These are phyloP conservation scores for Polyommatus icarus DNA, from an alignment of 2,888 invertebrate genomes.

Conservation along the genomic window DNA sequence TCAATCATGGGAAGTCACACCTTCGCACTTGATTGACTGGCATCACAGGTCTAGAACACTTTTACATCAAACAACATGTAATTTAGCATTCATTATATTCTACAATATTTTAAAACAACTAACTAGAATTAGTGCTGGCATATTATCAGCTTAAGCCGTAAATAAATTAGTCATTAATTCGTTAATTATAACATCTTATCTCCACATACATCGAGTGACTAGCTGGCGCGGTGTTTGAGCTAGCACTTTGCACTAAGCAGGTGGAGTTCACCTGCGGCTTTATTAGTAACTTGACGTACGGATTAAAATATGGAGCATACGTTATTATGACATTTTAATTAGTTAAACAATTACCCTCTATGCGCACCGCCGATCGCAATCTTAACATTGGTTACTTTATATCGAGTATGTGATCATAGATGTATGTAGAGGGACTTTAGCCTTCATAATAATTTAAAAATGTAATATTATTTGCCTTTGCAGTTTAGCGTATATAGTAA, in stretches of 20 bases:
- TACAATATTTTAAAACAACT: background rate
- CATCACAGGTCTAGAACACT: background rate
- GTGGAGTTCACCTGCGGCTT: conserved; percentile 68
- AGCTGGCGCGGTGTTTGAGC: conserved; percentile 36
- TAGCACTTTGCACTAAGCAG: conserved; percentile 60
- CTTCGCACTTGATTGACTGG: background rate
- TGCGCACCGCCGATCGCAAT: conserved; percentile 16
- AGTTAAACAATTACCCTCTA: conserved; percentile 57
- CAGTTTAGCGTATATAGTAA: too few species aligned
- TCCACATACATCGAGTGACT: background rate
- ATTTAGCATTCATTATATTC: background rate
- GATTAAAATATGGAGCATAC: conserved; percentile 62
- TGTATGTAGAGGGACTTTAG: background rate
- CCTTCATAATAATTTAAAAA: background rate
- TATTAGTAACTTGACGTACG: conserved; percentile 64
- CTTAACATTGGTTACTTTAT: conserved; percentile 13
- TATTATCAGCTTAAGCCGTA: background rate
- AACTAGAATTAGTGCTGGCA: conserved; percentile 4
- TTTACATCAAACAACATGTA: background rate
- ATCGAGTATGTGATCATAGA: background rate
- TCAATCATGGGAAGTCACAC: background rate
- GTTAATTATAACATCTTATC: conserved; percentile 6
- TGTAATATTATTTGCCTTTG: background rate
- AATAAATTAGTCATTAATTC: conserved; percentile 10
- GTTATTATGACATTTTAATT: conserved; percentile 66